A percentile compares a stretch with the other conserved stretches of the same genome.
Conservation (phyloP, 2,113 vertebrate species). For the Meles meles region DNA sequence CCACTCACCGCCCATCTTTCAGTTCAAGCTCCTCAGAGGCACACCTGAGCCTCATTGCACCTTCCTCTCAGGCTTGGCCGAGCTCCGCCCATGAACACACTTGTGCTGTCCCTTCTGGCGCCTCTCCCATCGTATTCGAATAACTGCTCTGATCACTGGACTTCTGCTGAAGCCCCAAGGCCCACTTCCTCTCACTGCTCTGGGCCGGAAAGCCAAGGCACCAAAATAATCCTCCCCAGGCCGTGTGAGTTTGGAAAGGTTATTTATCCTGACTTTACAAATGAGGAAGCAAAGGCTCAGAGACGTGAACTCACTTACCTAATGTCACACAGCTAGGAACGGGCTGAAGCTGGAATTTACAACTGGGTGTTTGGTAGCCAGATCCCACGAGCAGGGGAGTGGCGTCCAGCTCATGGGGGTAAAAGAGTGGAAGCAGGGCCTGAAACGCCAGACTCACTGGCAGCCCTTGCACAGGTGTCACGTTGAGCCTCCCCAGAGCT, state of each 20-base stretch:
- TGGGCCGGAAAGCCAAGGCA: not conserved
- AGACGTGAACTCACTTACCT: not conserved
- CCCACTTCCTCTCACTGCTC: not conserved
- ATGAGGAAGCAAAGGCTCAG: not conserved
- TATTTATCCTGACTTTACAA: not conserved
- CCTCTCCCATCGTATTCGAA: not conserved
- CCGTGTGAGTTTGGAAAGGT: not conserved
- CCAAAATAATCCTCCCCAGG: not conserved
- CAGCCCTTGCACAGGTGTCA: slow-evolving; percentile 55
- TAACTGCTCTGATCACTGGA: not conserved
- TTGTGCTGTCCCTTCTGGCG: too few relatives aligned
- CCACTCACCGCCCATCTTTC: not conserved
- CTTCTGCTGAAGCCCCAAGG: not conserved
- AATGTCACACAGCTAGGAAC: not conserved
- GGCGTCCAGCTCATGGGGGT: not conserved
- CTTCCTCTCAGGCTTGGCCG: not conserved
- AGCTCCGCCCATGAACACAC: not conserved
- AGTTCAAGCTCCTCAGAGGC: not conserved
- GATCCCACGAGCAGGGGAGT: not conserved
- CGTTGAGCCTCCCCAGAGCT: slow-evolving; percentile 62
- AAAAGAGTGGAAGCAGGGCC: not conserved
- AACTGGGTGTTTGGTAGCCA: not conserved
- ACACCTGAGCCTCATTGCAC: not conserved
- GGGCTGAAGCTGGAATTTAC: not conserved
- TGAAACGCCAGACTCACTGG: not conserved